phyloP scores from a whole-genome alignment of 2,797 vertebrate species.

The Syncerus caffer region DNA sequence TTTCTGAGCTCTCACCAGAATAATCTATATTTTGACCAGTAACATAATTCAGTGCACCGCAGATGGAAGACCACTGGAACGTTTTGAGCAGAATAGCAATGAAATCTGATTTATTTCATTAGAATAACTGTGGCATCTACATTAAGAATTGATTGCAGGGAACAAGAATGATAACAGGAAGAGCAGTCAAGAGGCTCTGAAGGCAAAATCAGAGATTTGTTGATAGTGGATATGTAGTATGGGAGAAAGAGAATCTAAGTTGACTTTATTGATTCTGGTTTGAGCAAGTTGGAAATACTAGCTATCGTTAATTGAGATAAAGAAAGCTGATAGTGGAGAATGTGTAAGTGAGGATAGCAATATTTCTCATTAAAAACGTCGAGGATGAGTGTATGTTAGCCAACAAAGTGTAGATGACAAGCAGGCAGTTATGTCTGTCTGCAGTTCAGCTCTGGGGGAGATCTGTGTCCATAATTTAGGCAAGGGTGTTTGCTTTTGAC shows the following conservation, averaged over 20 bases:
- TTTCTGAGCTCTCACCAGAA: not conserved
- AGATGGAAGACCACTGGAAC: not conserved
- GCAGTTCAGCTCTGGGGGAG: not conserved
- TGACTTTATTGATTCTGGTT: not conserved
- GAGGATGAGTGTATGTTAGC: not conserved
- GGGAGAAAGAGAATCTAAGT: not conserved
- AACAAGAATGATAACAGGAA: not conserved
- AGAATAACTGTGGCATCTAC: not conserved
- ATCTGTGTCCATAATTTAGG: not conserved
- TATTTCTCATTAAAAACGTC: not conserved
- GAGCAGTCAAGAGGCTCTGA: not conserved
- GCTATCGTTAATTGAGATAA: not conserved
- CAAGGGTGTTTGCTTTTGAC: not conserved
- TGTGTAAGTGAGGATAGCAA: not conserved
- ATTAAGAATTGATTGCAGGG: not conserved
- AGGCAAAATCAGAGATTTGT: not conserved
- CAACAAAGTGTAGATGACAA: not conserved
- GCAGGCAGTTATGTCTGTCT: not conserved
- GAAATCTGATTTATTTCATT: not conserved
- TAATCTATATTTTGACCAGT: not conserved
- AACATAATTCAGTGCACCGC: not conserved
- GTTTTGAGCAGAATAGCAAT: not conserved
- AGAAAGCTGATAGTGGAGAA: not conserved
- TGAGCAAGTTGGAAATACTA: not conserved
- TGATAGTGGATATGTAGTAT: not conserved